Evolutionary conservation across 1,140 invertebrate genomes (phyloP), one percentile per base, ranked within the genome.

Genomic region (Temnothorax longispinosus): DNA sequence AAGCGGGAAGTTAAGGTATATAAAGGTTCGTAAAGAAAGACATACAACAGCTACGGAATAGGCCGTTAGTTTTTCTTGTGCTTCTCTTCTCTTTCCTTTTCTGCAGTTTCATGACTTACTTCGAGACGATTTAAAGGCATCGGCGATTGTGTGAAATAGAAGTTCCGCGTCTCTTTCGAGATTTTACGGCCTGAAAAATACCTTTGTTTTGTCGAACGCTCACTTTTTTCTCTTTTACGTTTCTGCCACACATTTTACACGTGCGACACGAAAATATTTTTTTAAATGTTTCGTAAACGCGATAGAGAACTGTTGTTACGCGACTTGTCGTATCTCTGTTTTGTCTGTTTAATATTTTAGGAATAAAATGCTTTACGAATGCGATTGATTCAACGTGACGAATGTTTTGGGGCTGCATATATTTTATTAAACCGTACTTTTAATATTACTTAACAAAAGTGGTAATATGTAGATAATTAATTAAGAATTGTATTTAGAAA

Each of bases 111-210:
- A 27, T 47, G 41, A 84, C 41, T 74, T 56, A 71, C 35, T 71
- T 56, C 13, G 64, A 54, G 47, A 15, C 15, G 27, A 84, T 82
- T 84, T 27, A 60, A 38, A 84, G 27, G n/a, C 3, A 38, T 74
- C 18, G 52, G 5, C 41, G 41, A 84, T 84, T 84, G 38, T 41
- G 6, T 41, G 69, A 50, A 75, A 81, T 44, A 81, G 27, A 47
- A 54, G 18, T 47, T 50, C 8, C 64, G 21, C 3, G 6, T 72
- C 38, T 75, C n/a, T 84, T 60, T 75, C 8, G 13, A 84, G 69
- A 84, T 75, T 84, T 74, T 62, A 75, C 41, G 54, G 41, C 50
- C 69, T 60, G 32, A 84, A 75, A 58, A 47, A 35, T 62, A 84
- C 10, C 15, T 50, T 85, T 3, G 62, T 65, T 50, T 62, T 80